phyloP scores from a whole-genome alignment of 2,113 vertebrate genomes.

The Plecotus auritus region DNA sequence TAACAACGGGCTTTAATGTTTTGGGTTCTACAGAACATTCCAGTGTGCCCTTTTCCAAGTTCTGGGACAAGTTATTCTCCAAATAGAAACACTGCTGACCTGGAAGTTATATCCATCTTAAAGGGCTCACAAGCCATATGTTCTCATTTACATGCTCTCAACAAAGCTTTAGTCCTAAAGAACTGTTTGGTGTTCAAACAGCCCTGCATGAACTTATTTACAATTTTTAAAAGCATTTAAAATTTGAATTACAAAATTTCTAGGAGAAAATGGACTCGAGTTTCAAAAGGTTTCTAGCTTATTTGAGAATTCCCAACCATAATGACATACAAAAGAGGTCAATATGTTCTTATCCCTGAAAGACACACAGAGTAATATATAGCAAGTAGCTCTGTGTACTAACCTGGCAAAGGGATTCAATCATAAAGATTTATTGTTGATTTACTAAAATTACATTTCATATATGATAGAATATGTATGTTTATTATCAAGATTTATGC shows the following conservation, averaged over 20 bases:
- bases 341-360: not conserved
- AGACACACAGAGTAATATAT: not conserved
- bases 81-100: not conserved
- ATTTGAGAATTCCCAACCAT: not conserved
- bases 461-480: not conserved
- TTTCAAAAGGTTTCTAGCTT: not conserved
- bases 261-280: not conserved
- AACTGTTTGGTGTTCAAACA: not conserved
- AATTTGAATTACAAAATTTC: not conserved
- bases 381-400: not conserved
- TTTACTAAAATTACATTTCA: conserved; percentile 27
- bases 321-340: not conserved
- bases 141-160: not conserved
- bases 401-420: not conserved
- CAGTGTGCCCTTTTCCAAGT: not conserved
- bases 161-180: not conserved
- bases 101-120: not conserved
- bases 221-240: not conserved
- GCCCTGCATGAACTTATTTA: not conserved
- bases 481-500: conserved; percentile 56
- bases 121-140: not conserved
- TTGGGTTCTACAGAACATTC: not conserved
- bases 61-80: not conserved
- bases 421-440: conserved; percentile 27
- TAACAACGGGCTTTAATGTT: not conserved